Evolutionary conservation across 2,888 invertebrate species (phyloP), one percentile per base, ranked within the genome.

Genomic region (Leptopilina myrica): DNA sequence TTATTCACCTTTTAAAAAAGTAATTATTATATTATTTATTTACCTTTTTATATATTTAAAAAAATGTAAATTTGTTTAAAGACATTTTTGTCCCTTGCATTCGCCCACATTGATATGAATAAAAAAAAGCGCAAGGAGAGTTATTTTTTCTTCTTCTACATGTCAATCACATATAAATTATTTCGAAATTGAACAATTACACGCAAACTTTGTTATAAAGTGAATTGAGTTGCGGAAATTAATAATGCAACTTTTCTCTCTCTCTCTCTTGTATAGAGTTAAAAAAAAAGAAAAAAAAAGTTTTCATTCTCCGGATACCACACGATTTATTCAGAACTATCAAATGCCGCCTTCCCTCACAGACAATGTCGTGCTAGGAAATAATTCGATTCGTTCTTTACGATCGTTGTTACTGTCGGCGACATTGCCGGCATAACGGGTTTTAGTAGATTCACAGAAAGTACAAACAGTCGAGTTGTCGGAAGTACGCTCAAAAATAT

Each of bases 311-410:
- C 53, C 26, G 56, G 69, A 73, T 53, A 56, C n/a, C 53, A 26
- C 69, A 53, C 49, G 49, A 49, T 53, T 73, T 73, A 53, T 56
- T 73, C 33, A 56, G 53, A 53, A 69, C 67, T 69, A 49, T 69
- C 67, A 69, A 49, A 49, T 69, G 67, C 49, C 49, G 69, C 53
- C 49, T 20, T 69, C 69, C 67, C 49, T 49, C 49, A 49, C 46
- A 53, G n/a, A 73, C 69, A 73, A 73, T 73, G 69, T 49, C 67
- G 67, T 73, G 69, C 69, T 73, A 56, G 53, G 56, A 53, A 73
- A 73, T 73, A 73, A 73, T 73, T 73, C 69, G 69, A 73, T 73
- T 73, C 69, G 69, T 73, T 53, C n/a, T 73, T 73, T 73, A 73
- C 69, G 69, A 73, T 73, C 56, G 56, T 53, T 73, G 69, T 73